Evolutionary conservation across 2,797 vertebrate species (phyloP), one percentile per base, ranked within the genome.

Genomic region (Neostethus bicornis): DNA sequence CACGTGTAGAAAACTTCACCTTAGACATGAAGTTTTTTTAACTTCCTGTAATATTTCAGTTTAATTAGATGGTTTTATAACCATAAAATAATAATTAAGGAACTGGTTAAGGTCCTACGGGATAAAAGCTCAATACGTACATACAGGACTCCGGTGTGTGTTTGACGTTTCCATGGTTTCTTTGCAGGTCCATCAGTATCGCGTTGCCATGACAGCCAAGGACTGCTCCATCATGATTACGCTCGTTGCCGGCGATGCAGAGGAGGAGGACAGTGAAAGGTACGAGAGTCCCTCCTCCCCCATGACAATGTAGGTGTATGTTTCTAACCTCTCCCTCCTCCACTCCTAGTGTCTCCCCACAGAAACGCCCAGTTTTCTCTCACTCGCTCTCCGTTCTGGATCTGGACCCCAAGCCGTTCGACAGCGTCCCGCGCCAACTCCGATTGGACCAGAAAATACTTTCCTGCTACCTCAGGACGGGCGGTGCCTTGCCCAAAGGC

Each of bases 141-240:
- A n/a, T n/a, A n/a, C n/a, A n/a, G n/a, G n/a, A n/a, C n/a, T n/a
- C n/a, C n/a, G n/a, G n/a, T n/a, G n/a, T n/a, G n/a, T n/a, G n/a
- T n/a, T n/a, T n/a, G n/a, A n/a, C n/a, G n/a, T n/a, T n/a, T n/a
- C n/a, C n/a, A n/a, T 2, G 6, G 8, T 57, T 50, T 20, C 3
- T 17, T 61, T 39, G 2, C 52, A 99, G 97, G 93, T 98, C 68
- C 95, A 96, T 71, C 97, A 99, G 77, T 98, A 98, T 85, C 91
- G 96, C 38, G 94, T 95, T 4, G 92, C 96, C 48, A 97, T 97
- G 96, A 99, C 97, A 0, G 95, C 96, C 17, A 99, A 99, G 77
- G 97, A 99, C 88, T 98, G 97, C 81, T 98, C 96, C 61, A 90
- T 98, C 73, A 98, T 99, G 96, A 93, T 97, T 0, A 87, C 94